Percentiles rank a stretch among this genome's conserved stretches.
Evolutionary conservation across 2,888 invertebrate species (phyloP).

Genomic region (Malacosoma neustria): DNA sequence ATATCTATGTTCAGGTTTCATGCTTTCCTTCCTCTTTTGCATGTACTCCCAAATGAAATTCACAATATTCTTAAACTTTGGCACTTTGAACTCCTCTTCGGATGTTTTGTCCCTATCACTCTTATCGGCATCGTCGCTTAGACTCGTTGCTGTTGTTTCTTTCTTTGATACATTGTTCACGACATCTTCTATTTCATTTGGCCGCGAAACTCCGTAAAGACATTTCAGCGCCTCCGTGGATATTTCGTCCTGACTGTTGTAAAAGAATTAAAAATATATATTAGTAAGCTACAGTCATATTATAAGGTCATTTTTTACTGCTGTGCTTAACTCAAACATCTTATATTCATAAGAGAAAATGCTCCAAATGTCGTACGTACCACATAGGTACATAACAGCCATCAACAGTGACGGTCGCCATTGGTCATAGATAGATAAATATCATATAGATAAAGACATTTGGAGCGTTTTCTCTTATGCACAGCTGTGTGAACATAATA

Average conservation of each 20-base stretch:
- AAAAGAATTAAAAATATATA: too few species aligned
- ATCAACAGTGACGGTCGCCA: too few species aligned
- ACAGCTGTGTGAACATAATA: too few species aligned
- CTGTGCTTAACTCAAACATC: too few species aligned
- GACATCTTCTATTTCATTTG: slow-evolving; percentile 59
- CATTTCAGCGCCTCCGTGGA: slow-evolving; percentile 82
- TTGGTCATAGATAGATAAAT: too few species aligned
- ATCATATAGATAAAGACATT: too few species aligned
- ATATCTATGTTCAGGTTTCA: slow-evolving; percentile 73
- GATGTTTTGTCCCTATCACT: slow-evolving; percentile 43
- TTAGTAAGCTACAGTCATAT: too few species aligned
- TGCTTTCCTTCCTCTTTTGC: slow-evolving; percentile 73
- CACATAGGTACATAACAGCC: too few species aligned
- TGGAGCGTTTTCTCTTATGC: too few species aligned
- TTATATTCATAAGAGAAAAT: too few species aligned
- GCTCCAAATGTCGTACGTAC: too few species aligned
- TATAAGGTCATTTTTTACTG: too few species aligned
- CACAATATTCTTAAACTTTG: slow-evolving; percentile 83
- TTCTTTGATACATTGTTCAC: slow-evolving; percentile 60
- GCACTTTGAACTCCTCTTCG: slow-evolving; percentile 66
- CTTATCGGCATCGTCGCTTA: slow-evolving; percentile 53
- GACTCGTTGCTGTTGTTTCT: slow-evolving; percentile 39
- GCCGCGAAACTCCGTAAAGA: slow-evolving; percentile 81
- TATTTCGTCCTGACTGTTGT: slow-evolving; percentile 84
- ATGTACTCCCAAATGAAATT: slow-evolving; percentile 81